Conservation (phyloP, 64 coral and sea anemone genomes). For the Porites lutea region DNA sequence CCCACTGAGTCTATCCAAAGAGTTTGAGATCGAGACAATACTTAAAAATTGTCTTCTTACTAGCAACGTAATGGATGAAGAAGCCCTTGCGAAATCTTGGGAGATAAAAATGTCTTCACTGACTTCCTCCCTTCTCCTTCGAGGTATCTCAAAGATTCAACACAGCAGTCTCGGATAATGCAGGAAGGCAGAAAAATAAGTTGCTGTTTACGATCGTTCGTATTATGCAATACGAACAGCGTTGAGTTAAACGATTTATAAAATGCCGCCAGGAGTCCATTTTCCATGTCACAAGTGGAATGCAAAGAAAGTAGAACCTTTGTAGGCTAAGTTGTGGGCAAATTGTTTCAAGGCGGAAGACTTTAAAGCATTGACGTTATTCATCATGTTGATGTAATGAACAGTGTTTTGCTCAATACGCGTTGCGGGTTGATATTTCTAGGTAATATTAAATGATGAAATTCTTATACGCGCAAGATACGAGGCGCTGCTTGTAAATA, state of each 20-base stretch:
- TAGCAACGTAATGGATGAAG: not conserved
- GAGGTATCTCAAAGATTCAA: no score
- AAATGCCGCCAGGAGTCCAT: no score
- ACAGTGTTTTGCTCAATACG: not conserved
- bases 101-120: no score
- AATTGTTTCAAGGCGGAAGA: not conserved
- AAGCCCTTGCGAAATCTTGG: not conserved
- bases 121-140: no score
- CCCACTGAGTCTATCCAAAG: not conserved
- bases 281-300: not conserved
- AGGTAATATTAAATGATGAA: no score
- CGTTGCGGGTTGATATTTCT: not conserved
- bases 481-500: conserved; percentile 8
- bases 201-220: no score
- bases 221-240: not conserved
- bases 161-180: no score
- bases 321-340: not conserved
- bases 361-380: not conserved
- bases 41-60: not conserved
- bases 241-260: not conserved
- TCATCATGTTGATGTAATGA: conserved; percentile 6
- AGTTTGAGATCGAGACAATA: not conserved
- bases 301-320: not conserved
- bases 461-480: no score
- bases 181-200: no score